Evolutionary conservation across 2,888 invertebrate species (phyloP), one percentile per base, ranked within the genome.

Genomic region (Byasa hedistus): DNA sequence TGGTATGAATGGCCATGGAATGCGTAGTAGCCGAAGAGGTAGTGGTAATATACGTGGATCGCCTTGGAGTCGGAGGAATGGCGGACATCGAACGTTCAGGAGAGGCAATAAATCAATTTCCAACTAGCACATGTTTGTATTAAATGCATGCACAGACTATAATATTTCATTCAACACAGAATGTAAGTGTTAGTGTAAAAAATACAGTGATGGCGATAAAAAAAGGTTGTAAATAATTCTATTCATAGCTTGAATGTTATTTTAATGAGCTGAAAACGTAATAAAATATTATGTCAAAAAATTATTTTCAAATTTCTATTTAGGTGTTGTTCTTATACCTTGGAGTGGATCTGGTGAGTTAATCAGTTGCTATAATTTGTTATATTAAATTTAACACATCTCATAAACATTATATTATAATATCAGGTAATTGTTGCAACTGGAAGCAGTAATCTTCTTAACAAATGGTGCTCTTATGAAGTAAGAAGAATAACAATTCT

Each of bases 221-320:
- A n/a, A 81, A 81, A 84, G 83, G 86, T 87, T 91, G 91, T 90
- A 90, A 75, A 91, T 89, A 89, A 81, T 86, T 84, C 80, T 80
- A 78, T 81, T 87, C 85, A 86, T 83, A 81, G 84, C 88, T 85
- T 88, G 80, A 86, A 83, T 81, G 85, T 84, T 84, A 83, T 80
- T 84, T 84, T 77, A 71, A 75, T 85, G 84, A 85, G 82, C 78
- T 85, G 77, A 79, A 83, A 75, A 84, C 83, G 85, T 83, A 88
- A 87, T 89, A 86, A 86, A 83, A 78, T 83, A 83, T 84, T 85
- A 84, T 82, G 82, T 82, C 77, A 79, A 82, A 83, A 66, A 80
- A 76, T 74, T 71, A 72, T 72, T 69, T 76, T 79, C 69, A 76
- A 69, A 76, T 78, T 80, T 80, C 73, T 77, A 72, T 75, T 75